Evolutionary conservation across 2,888 invertebrate species (phyloP), one percentile per base, ranked within the genome.

Genomic region (Andricus curvator): DNA sequence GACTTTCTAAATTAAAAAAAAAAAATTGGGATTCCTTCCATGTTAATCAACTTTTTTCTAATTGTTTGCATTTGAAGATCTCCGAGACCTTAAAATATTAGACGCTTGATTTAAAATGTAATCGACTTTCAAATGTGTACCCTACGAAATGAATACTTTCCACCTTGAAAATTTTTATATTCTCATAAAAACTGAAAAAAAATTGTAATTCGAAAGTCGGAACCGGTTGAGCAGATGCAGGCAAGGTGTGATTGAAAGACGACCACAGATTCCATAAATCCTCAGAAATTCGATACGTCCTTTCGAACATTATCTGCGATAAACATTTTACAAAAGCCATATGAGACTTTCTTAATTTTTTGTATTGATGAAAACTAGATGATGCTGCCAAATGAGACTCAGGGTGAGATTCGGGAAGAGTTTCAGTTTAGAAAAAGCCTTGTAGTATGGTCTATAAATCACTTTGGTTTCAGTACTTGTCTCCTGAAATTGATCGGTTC

Each of bases 401-500:
- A 3, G 15, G 3, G 15, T 62, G 22, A 62, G n/a, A 62, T 22
- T 22, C 60, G 60, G 20, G 15, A 15, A 62, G n/a, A 62, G 64
- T 64, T 6, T 11, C 17, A n/a, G 4, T 56, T 56, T 33, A 51
- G 20, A 74, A 74, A 13, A 74, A 74, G 20, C 13, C 25, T 37
- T 9, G 37, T 33, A 51, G 29, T 29, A 56, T 33, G 20, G n/a
- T 56, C 33, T 51, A 74, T 74, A 74, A 74, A 74, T 74, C 74
- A 74, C 74, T 74, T 74, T 74, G 33, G 74, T 74, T 56, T 74
- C 74, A 74, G 74, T 56, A 70, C 74, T 56, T 74, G 74, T 74
- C 51, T 56, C 56, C 56, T 74, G 56, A 74, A 74, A 56, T 74
- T 74, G 74, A 74, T 74, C 70, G 51, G 29, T 29, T 70, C 33